Percentiles rank a stretch among this genome's conserved stretches.
Evolutionary conservation across 2,888 invertebrate genomes (phyloP).

Genomic region (Xanthostigma xanthostigma): DNA sequence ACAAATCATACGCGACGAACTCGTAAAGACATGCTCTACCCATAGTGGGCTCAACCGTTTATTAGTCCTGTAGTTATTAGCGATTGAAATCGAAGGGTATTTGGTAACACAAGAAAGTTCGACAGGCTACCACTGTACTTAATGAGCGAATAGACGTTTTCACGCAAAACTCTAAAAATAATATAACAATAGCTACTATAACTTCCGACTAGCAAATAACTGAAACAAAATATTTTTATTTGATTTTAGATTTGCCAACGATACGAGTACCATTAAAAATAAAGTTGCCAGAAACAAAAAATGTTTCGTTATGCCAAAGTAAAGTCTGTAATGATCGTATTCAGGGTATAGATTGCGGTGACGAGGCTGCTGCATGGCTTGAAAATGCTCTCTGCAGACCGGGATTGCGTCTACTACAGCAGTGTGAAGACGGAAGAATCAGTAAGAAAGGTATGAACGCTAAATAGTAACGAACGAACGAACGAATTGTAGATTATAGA

Average conservation of each 20-base stretch:
- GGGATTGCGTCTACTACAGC: conserved; percentile 53
- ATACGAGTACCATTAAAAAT: conserved; percentile 38
- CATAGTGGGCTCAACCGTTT: no score
- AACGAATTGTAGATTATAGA: no score
- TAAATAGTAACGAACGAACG: conserved; percentile 18
- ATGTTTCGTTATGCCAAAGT: conserved; percentile 47
- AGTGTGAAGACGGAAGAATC: conserved; percentile 24
- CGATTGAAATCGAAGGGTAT: no score
- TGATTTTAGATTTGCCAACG: conserved; percentile 32
- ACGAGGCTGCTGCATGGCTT: conserved; percentile 67
- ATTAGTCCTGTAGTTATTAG: no score
- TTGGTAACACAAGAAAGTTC: no score
- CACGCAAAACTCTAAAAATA: neutral
- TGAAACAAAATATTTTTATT: conserved; percentile 1
- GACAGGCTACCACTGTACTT: no score
- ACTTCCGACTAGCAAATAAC: neutral
- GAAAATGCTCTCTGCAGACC: conserved; percentile 50
- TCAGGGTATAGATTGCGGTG: conserved; percentile 71
- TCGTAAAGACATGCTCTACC: no score
- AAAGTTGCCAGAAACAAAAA: conserved; percentile 17
- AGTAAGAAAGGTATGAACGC: neutral
- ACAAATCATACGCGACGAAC: no score
- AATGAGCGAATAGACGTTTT: neutral
- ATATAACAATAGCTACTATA: neutral
- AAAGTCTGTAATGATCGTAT: conserved; percentile 77